Conservation (phyloP, 1,140 invertebrate species). For the Zophobas atratus region DNA sequence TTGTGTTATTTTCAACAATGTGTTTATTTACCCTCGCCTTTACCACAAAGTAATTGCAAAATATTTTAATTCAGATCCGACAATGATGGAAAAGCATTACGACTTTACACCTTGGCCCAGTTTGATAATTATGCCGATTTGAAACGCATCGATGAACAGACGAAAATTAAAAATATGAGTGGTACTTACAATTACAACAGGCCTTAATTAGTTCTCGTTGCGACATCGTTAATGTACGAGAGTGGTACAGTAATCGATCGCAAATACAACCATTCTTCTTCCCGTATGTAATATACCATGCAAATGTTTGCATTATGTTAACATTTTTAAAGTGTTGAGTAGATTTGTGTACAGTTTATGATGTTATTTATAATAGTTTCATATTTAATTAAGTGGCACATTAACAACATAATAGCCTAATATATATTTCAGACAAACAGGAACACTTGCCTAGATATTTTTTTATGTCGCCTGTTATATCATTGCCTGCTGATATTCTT, state of each 20-base stretch:
- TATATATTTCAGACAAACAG: no score
- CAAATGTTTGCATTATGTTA: no score
- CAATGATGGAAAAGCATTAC: slow-evolving; percentile 50
- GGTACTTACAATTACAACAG: slow-evolving; percentile 43
- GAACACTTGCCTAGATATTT: no score
- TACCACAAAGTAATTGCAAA: slow-evolving; percentile 47
- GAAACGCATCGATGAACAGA: slow-evolving; percentile 50
- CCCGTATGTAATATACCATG: not conserved
- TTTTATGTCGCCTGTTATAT: no score
- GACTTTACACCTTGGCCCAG: slow-evolving; percentile 55
- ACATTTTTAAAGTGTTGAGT: no score
- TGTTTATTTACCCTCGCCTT: slow-evolving; percentile 1
- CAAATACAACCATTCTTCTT: slow-evolving; percentile 21
- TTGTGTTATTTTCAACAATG: not conserved
- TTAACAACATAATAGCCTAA: no score
- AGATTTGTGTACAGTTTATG: no score
- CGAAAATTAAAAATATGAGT: slow-evolving; percentile 46
- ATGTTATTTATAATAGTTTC: no score
- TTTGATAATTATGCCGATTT: slow-evolving; percentile 59
- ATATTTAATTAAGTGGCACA: no score
- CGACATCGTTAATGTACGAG: slow-evolving; percentile 12
- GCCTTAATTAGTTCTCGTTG: slow-evolving; percentile 44
- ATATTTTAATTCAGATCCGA: slow-evolving; percentile 54
- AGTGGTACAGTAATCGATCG: slow-evolving; percentile 10
- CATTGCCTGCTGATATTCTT: no score